phyloP scores from a whole-genome alignment of 2,888 invertebrate genomes.

The Xanthia togata region DNA sequence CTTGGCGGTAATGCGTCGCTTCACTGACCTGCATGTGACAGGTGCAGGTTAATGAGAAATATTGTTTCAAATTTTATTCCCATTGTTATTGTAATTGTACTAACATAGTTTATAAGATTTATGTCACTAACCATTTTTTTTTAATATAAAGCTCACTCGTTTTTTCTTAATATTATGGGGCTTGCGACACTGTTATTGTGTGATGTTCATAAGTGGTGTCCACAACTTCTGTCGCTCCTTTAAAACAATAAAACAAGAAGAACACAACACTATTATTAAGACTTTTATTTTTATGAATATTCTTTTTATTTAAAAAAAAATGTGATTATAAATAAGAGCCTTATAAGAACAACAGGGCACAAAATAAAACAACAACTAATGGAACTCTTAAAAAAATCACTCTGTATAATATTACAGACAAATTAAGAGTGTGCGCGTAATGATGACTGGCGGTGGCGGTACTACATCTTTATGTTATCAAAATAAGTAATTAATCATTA shows the following conservation, averaged over 20 bases:
- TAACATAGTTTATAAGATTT: too few relatives aligned
- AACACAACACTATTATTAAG: background rate
- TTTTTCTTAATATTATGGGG: background rate
- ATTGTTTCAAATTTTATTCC: too few relatives aligned
- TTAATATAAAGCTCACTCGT: too few relatives aligned
- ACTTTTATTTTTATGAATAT: background rate
- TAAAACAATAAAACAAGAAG: background rate
- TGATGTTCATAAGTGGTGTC: background rate
- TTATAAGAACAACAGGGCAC: background rate
- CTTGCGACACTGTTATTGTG: background rate
- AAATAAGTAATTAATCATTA: background rate
- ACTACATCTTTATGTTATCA: background rate
- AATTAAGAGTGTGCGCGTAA: background rate
- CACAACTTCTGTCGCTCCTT: background rate
- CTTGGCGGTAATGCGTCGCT: too few relatives aligned
- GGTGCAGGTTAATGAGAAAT: too few relatives aligned
- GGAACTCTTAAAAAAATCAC: background rate
- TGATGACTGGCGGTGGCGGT: background rate
- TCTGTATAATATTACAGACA: background rate
- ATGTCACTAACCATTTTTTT: too few relatives aligned
- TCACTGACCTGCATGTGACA: too few relatives aligned
- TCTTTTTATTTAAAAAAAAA: background rate
- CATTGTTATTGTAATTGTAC: too few relatives aligned
- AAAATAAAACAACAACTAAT: background rate
- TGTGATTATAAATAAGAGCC: background rate